Base-by-base conservation (phyloP, 2,797 vertebrate species). In the Otus scops region DNA sequence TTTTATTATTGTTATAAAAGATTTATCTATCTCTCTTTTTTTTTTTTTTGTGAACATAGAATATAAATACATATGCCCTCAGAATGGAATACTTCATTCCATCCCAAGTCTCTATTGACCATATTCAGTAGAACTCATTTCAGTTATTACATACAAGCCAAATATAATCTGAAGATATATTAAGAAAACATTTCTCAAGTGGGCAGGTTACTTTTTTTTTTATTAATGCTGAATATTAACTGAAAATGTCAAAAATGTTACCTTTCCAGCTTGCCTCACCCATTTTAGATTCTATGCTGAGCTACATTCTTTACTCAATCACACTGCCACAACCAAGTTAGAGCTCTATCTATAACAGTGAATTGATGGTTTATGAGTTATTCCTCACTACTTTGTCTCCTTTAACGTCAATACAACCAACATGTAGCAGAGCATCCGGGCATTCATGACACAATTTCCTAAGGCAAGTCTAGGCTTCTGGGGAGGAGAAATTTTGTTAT, bases 1-100 rank as follows among this genome's bases (percentile, higher is more conserved):
- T 97, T 96, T 94, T 95, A 96, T 95, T 92, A 95, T 95, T 93
- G 38, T 85, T 86, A 93, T 81, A 90, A 96, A 95, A 93, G 80
- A 68, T 79, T 94, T 92, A 43, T 60, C 30, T 77, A 17, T 51
- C 27, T 78, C 54, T 16, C 41, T 69, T 75, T 82, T 88, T 60
- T 36, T 36, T 19, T 69, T 80, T 93, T 79, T 93, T 47, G 39
- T 92, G 73, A 95, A 77, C 17, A 59, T 13, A 78, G n/a, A 65
- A 23, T 65, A 70, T 85, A 88, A 95, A 95, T 85, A 91, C 13
- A 11, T 74, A 48, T 74, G 47, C 13, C 67, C 65, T 93, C 48
- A 63, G 59, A 85, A 82, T 0, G 24, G 14, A 73, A 56, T 45
- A 43, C 7, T 83, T 73, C 19, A 47, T 73, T 90, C 26, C 19